Percentiles rank a stretch among this genome's conserved stretches.
Conservation (phyloP, 2,888 invertebrate genomes). For the Boloria selene region DNA sequence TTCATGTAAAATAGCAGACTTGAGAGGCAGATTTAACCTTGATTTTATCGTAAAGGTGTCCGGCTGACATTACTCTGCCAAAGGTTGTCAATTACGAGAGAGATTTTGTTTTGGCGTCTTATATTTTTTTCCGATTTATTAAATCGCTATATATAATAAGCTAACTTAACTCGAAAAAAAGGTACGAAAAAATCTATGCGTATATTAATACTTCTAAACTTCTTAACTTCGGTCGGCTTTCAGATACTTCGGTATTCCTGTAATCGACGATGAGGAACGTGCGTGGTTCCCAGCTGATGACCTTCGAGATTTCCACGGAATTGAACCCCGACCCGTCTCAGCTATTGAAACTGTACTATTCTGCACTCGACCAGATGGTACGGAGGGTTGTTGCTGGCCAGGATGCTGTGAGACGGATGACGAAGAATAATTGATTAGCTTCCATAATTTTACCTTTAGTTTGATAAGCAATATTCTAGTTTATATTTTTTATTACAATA, state of each 20-base stretch:
- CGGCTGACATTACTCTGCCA: too few species aligned
- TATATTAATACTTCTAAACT: not conserved
- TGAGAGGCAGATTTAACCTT: too few species aligned
- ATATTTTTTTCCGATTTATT: too few species aligned
- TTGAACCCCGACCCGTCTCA: conserved; percentile 88
- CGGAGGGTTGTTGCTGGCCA: conserved; percentile 91
- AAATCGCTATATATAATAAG: too few species aligned
- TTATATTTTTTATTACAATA: not conserved
- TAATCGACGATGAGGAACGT: conserved; percentile 94
- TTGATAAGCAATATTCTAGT: not conserved
- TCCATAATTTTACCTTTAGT: too few species aligned
- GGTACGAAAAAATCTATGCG: too few species aligned
- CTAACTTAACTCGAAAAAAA: too few species aligned
- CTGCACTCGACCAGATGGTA: conserved; percentile 92
- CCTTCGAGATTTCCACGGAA: conserved; percentile 93
- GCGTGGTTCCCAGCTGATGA: conserved; percentile 96
- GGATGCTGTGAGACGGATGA: conserved; percentile 79
- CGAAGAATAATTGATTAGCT: conserved; percentile 58
- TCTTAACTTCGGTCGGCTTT: conserved; percentile 45
- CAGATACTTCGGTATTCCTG: conserved; percentile 89
- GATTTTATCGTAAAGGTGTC: not conserved
- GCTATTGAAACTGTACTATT: conserved; percentile 89
- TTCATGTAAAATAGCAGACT: too few species aligned
- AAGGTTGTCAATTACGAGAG: too few species aligned
- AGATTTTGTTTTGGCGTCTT: too few species aligned